Evolutionary conservation across 2,113 vertebrate species (phyloP), one percentile per base, ranked within the genome.

Genomic region (Pitta sordida): DNA sequence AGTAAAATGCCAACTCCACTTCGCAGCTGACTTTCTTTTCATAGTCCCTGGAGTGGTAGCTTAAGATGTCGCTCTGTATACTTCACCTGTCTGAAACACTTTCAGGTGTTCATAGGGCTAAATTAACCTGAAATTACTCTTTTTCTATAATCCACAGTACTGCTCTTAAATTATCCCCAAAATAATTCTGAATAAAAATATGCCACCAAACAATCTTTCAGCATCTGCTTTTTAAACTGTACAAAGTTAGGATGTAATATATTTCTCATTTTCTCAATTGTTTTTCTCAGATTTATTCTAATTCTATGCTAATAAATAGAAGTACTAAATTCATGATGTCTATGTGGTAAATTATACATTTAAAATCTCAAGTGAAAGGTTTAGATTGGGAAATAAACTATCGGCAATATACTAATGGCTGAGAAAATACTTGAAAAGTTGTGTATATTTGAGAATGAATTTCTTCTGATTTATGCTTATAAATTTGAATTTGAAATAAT

Each of bases 101-200:
- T 93, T 70, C 59, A 52, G 67, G 41, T 88, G 75, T 92, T 94
- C 87, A 63, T 15, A 83, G 55, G 64, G 27, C 90, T 95, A 94
- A 94, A 95, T 92, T 93, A 93, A 92, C 94, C 75, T 44, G 63
- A 93, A 96, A 95, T 94, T 87, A 94, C 91, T 80, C 84, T 69
- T 92, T 69, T 82, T 68, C 71, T 53, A 76, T 94, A 96, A 96
- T 95, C 91, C 89, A 91, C 75, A 74, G 89, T 80, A 46, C n/a
- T 90, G 94, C 84, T 94, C 26, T 94, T 83, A 94, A 89, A 91
- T 96, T 94, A 95, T 94, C 93, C 94, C 55, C 94, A 83, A 95
- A 94, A 96, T 96, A 95, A 95, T 94, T 96, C 91, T 88, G 87
- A 91, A 94, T 92, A 95, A 95, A 96, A 95, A 96, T 92, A 87